These are phyloP conservation scores for Caracal caracal DNA, from an alignment of 2,113 vertebrate species.

Conservation along the genomic window DNA sequence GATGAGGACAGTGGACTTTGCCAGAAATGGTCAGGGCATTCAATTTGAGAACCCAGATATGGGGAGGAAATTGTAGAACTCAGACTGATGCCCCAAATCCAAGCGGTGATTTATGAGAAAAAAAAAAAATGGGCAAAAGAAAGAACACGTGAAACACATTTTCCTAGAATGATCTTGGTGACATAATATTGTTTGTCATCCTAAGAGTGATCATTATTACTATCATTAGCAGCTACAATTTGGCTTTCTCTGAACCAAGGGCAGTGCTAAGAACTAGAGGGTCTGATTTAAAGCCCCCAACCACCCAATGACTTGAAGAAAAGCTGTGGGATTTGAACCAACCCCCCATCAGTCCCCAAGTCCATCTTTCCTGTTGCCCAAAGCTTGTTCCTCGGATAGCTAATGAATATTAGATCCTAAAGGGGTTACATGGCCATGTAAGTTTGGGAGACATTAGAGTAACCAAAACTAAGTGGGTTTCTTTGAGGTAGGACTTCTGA, in stretches of 20 bases:
- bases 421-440: background rate
- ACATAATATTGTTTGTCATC: too few species aligned
- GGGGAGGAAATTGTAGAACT: background rate
- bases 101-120: background rate
- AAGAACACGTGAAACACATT: accelerated
- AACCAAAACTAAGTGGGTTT: background rate
- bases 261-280: background rate
- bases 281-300: background rate
- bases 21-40: background rate
- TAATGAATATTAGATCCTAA: background rate
- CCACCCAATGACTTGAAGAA: background rate
- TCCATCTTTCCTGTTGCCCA: background rate
- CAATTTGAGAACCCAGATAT: background rate
- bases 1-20: background rate
- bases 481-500: background rate
- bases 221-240: background rate
- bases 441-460: background rate
- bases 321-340: background rate
- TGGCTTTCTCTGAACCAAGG: background rate
- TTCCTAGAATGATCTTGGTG: background rate
- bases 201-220: accelerated
- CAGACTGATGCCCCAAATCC: background rate
- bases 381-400: background rate
- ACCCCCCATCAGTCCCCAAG: background rate
- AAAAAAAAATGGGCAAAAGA: background rate